Conservation (phyloP, 2,888 invertebrate genomes). For the Calameuta filiformis region DNA sequence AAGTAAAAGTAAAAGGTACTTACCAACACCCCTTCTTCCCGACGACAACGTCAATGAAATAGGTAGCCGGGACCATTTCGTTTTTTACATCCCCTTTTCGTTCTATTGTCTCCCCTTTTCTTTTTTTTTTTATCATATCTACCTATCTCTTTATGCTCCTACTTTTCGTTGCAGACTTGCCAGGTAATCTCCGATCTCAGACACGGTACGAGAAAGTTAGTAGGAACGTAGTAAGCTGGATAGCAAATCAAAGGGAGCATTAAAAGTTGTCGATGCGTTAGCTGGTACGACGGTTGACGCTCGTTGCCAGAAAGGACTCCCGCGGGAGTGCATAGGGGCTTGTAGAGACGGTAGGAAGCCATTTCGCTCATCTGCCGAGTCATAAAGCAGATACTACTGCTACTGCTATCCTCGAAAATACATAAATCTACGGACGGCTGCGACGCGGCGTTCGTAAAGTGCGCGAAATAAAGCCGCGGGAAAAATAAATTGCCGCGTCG, state of each 20-base stretch:
- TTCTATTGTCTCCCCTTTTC: not conserved
- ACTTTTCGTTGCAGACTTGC: not conserved
- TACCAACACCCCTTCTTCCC: not conserved
- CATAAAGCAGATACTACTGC: constrained; percentile 57
- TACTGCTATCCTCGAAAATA: constrained; percentile 46
- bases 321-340: constrained; percentile 36
- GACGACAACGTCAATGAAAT: not conserved
- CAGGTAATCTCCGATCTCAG: not conserved
- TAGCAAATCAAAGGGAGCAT: constrained; percentile 49
- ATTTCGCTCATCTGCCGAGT: constrained; percentile 61
- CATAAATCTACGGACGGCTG: constrained; percentile 47
- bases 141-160: not conserved
- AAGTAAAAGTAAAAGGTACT: not conserved
- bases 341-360: constrained; percentile 35
- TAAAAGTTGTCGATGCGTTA: constrained; percentile 56
- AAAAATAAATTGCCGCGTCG: constrained; percentile 31
- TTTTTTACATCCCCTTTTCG: not conserved
- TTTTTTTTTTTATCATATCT: not conserved
- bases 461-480: constrained; percentile 35
- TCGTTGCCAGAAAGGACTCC: constrained; percentile 52
- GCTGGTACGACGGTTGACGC: constrained; percentile 28
- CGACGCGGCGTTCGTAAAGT: constrained; percentile 33
- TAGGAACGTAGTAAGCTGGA: not conserved
- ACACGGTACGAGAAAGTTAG: not conserved
- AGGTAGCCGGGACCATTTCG: not conserved